phyloP scores from a whole-genome alignment of 2,888 invertebrate genomes.

The Anthrax anthrax region DNA sequence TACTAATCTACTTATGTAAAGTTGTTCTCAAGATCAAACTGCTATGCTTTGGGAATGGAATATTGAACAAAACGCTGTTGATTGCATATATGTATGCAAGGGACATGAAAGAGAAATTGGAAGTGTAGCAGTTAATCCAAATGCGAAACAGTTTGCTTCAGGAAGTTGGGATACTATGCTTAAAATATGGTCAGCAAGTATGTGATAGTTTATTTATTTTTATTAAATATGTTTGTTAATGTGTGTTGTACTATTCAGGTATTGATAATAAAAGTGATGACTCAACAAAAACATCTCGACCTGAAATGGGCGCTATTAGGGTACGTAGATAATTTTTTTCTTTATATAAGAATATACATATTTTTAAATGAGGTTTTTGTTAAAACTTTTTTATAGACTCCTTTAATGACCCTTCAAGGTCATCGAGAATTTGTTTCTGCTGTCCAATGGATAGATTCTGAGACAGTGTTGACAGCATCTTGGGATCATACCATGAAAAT shows the following conservation, averaged over 20 bases:
- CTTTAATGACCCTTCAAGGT: constrained; percentile 75
- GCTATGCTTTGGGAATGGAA: constrained; percentile 84
- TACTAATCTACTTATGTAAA: constrained; percentile 20
- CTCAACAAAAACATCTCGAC: constrained; percentile 45
- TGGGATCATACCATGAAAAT: constrained; percentile 93
- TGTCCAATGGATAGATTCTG: constrained; percentile 66
- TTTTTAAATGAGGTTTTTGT: too few species aligned
- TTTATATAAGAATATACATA: background rate
- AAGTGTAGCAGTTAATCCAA: constrained; percentile 62
- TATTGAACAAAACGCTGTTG: constrained; percentile 54
- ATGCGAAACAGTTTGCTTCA: constrained; percentile 52
- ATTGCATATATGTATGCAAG: constrained; percentile 65
- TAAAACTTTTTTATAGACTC: constrained; percentile 41
- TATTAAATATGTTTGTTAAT: background rate
- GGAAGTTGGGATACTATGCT: constrained; percentile 88
- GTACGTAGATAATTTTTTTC: constrained; percentile 31
- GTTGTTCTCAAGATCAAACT: constrained; percentile 85
- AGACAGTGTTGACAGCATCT: constrained; percentile 69
- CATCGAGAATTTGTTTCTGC: constrained; percentile 84
- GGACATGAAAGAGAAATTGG: constrained; percentile 91
- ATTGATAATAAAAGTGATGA: constrained; percentile 42
- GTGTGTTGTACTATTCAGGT: constrained; percentile 24
- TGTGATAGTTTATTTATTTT: background rate
- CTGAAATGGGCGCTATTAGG: constrained; percentile 42
- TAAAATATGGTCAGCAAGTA: constrained; percentile 60